Evolutionary conservation across 2,888 invertebrate genomes (phyloP).

Genomic region (Andrena flavipes): DNA sequence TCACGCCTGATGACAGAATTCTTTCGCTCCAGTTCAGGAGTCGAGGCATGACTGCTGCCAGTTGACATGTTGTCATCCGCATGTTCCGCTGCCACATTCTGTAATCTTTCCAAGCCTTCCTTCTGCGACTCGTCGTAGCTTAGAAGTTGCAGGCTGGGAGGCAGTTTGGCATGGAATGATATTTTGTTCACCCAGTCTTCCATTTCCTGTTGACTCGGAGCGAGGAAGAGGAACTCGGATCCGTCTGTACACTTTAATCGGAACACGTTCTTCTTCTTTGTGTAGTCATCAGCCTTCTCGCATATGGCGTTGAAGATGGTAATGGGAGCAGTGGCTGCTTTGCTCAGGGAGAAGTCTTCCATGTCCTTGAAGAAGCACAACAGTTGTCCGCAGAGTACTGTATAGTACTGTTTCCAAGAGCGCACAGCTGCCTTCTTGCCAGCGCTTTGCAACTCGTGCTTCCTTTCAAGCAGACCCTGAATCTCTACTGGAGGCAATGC

Average conservation of each 20-base stretch:
- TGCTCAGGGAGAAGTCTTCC: conserved; percentile 94
- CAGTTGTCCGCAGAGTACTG: conserved; percentile 98
- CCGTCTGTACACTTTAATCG: conserved; percentile 95
- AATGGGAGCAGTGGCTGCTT: conserved; percentile 95
- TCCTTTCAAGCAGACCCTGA: conserved; percentile 95
- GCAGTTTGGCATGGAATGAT: conserved; percentile 95
- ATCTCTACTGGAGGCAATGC: conserved; percentile 96
- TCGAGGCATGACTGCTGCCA: conserved; percentile 85
- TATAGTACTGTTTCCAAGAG: conserved; percentile 98
- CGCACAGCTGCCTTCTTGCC: conserved; percentile 97
- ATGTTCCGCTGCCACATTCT: conserved; percentile 76
- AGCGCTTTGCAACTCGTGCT: conserved; percentile 96
- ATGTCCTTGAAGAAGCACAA: conserved; percentile 99
- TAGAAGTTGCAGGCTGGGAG: conserved; percentile 94
- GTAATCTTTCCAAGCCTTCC: conserved; percentile 69
- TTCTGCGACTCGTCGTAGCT: conserved; percentile 91
- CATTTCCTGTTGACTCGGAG: conserved; percentile 90
- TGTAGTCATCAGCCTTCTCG: conserved; percentile 96
- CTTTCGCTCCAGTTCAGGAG: conserved; percentile 84
- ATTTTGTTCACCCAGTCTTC: conserved; percentile 97
- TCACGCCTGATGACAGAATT: conserved; percentile 84
- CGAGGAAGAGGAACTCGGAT: conserved; percentile 96
- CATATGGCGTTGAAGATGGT: conserved; percentile 90
- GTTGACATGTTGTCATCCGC: conserved; percentile 81
- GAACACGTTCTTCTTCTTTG: conserved; percentile 97